phyloP scores from a whole-genome alignment of 1,140 invertebrate species.

The Lepidurus arcticus region DNA sequence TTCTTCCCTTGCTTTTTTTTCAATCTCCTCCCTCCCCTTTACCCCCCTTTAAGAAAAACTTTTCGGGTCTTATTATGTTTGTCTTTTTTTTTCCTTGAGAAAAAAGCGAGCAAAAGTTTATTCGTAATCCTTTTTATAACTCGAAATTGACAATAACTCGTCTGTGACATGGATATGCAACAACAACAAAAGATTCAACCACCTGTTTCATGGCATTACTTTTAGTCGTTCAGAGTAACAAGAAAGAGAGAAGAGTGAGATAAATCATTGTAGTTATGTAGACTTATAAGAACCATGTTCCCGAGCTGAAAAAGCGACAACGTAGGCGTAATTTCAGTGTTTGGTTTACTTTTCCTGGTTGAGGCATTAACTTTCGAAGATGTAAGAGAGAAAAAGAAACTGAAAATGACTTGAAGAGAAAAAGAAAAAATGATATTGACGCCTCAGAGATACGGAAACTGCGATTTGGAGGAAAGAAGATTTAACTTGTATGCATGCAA shows the following conservation, averaged over 20 bases:
- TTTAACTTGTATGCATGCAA: background rate
- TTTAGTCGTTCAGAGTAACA: constrained; percentile 15
- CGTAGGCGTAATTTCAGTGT: background rate
- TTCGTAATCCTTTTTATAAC: constrained; percentile 9
- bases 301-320: background rate
- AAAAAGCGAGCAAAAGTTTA: background rate
- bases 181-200: constrained; percentile 15
- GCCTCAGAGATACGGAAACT: constrained; percentile 10
- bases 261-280: background rate
- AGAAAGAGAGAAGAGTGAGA: background rate
- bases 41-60: background rate
- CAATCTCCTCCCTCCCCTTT: background rate
- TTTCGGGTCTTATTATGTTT: constrained; percentile 19
- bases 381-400: background rate
- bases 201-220: constrained; percentile 18
- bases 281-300: background rate
- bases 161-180: constrained; percentile 21
- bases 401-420: no score
- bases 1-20: background rate
- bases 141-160: constrained; percentile 9
- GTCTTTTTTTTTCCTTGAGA: background rate
- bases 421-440: background rate
- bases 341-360: background rate
- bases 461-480: background rate
- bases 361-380: background rate